A percentile compares a stretch with the other conserved stretches of the same genome.
These are phyloP conservation scores for Gorsachius magnificus DNA, from an alignment of 2,797 vertebrate genomes.

Conservation along the genomic window DNA sequence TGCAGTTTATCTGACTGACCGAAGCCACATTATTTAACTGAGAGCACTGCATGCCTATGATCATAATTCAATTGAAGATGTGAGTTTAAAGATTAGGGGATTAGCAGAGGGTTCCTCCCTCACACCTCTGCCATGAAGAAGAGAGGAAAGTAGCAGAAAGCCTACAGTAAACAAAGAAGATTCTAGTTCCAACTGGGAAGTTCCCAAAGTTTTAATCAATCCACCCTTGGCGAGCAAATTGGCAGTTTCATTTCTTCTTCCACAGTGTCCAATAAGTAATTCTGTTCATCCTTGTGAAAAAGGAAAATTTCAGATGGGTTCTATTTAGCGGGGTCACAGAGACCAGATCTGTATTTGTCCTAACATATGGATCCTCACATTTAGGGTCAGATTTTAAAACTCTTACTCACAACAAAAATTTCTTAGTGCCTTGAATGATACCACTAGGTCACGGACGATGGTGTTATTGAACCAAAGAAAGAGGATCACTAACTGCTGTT, in stretches of 20 bases:
- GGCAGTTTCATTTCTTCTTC: neutral
- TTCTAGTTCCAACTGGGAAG: neutral
- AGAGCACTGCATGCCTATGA: neutral
- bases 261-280: neutral
- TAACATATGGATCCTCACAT: neutral
- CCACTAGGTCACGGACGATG: neutral
- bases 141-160: neutral
- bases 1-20: neutral
- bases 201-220: neutral
- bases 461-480: neutral
- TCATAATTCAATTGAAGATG: neutral
- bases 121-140: neutral
- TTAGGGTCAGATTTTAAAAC: conserved; percentile 3
- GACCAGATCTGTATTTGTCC: neutral
- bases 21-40: neutral
- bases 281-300: neutral
- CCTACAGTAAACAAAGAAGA: neutral
- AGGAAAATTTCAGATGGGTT: neutral
- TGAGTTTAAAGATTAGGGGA: neutral
- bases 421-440: neutral
- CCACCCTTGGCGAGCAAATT: neutral
- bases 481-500: neutral
- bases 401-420: neutral
- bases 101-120: neutral
- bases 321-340: neutral